Percentiles rank a stretch among this genome's conserved stretches.
phyloP scores from a whole-genome alignment of 2,113 vertebrate genomes.

The Petromus typicus region DNA sequence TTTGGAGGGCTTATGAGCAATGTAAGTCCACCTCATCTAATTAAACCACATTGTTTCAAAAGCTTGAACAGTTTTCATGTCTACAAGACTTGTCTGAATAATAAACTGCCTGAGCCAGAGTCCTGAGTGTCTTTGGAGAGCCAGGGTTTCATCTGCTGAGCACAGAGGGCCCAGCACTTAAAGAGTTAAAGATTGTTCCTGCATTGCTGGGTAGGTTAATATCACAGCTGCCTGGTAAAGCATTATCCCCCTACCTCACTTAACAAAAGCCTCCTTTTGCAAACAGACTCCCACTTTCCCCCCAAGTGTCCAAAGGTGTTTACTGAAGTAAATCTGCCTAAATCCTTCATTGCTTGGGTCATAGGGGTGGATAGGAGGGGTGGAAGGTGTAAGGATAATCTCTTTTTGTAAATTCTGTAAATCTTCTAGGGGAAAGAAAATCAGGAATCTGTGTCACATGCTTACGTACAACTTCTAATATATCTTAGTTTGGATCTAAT shows the following conservation, averaged over 20 bases:
- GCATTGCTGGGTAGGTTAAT: constrained; percentile 93
- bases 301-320: constrained; percentile 98
- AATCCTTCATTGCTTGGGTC: constrained; percentile 94
- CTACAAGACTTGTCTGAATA: constrained; percentile 76
- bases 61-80: constrained; percentile 75
- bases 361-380: constrained; percentile 88
- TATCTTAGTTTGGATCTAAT: constrained; percentile 83
- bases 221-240: constrained; percentile 95
- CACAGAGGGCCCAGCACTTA: constrained; percentile 80
- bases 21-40: constrained; percentile 82
- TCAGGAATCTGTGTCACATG: constrained; percentile 97
- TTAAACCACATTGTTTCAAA: constrained; percentile 83
- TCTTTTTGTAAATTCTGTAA: constrained; percentile 94
- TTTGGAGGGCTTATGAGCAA: constrained; percentile 81
- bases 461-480: constrained; percentile 90
- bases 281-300: constrained; percentile 93
- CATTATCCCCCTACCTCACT: constrained; percentile 93
- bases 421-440: constrained; percentile 90
- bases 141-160: constrained; percentile 78
- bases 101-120: constrained; percentile 75
- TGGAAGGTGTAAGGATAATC: constrained; percentile 97
- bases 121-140: constrained; percentile 77
- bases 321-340: constrained; percentile 98
- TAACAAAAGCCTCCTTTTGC: constrained; percentile 97
- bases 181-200: constrained; percentile 90